Base-by-base conservation (phyloP, 2,888 invertebrate genomes). In the Deilephila elpenor region DNA sequence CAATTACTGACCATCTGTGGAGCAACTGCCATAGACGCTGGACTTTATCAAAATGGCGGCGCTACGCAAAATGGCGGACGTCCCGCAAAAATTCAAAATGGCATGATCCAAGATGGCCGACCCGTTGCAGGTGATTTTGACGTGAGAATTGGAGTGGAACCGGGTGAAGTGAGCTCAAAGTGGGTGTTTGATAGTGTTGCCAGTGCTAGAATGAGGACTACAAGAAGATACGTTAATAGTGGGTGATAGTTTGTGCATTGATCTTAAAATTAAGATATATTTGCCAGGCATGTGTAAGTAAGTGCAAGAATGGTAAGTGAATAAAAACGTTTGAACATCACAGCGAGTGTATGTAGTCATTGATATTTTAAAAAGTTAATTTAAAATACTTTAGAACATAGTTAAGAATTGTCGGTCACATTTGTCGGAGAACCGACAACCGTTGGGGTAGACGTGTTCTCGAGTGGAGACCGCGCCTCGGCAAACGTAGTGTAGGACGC, bases 151-250 rank as follows among this genome's bases (percentile, higher is more conserved):
- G 93, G 93, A 0, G 75, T 75, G 0, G 78, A 74, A 0, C 79
- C 77, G 0, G 89, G 88, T 0, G 84, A 91, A 75, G 84, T 93
- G 2, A 80, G 80, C 56, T 90, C 91, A 0, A 91, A 89, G 61
- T 94, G 93, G 94, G 92, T 94, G 44, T 93, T 93, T 74, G 93
- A 93, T 62, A 93, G 93, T 71, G 89, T 93, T 0, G 89, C 90
- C 0, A 85, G 89, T 0, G 89, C 86, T 0, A 83, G 93, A 1
- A 89, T 91, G 88, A 84, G 92, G 19, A 92, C 88, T 0, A 87
- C 88, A 0, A 80, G 91, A 59, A 78, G 89, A 29, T 93, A 93
- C 78, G 25, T 89, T 0, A 85, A 86, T 5, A 56, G n/a, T 56
- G 56, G 56, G 56, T 56, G 56, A 56, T 56, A 56, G n/a, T 56